Percentiles rank a stretch among this genome's conserved stretches.
phyloP scores from a whole-genome alignment of 1,140 invertebrate species.

The Solenopsis invicta region DNA sequence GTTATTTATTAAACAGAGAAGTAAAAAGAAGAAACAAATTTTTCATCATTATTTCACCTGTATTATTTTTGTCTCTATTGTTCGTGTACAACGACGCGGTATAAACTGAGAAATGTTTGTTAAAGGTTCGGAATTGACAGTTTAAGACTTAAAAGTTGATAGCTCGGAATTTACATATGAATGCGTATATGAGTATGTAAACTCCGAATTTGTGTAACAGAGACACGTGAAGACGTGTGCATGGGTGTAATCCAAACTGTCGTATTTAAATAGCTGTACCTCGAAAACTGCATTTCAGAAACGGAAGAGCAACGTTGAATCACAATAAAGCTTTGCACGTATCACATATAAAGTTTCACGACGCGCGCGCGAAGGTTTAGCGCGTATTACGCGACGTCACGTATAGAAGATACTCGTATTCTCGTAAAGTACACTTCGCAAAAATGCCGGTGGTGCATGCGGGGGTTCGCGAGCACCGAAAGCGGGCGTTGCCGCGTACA shows the following conservation, averaged over 20 bases:
- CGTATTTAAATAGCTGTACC: conserved; percentile 15
- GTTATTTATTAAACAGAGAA: neutral
- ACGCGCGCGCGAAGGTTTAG: neutral
- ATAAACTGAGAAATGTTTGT: conserved; percentile 1
- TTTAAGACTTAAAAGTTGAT: conserved; percentile 19
- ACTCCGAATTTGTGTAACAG: neutral
- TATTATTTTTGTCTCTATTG: neutral
- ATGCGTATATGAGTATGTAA: neutral
- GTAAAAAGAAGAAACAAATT: neutral
- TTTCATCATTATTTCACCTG: neutral
- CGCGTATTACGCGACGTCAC: conserved; percentile 19
- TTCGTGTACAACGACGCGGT: neutral
- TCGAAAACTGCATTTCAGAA: conserved; percentile 19
- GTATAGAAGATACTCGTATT: conserved; percentile 6
- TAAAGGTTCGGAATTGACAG: neutral
- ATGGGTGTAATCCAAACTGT: neutral
- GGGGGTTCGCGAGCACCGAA: neutral
- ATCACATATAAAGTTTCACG: conserved; percentile 37
- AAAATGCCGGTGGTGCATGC: conserved; percentile 4
- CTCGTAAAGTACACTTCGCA: conserved; percentile 35
- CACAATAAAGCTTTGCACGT: conserved; percentile 34
- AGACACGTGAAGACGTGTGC: neutral
- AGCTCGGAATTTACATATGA: conserved; percentile 18
- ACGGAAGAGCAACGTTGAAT: conserved; percentile 1
- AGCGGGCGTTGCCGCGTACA: neutral